Evolutionary conservation across 2,888 invertebrate genomes (phyloP).

Genomic region (Notocelia uddmanniana): DNA sequence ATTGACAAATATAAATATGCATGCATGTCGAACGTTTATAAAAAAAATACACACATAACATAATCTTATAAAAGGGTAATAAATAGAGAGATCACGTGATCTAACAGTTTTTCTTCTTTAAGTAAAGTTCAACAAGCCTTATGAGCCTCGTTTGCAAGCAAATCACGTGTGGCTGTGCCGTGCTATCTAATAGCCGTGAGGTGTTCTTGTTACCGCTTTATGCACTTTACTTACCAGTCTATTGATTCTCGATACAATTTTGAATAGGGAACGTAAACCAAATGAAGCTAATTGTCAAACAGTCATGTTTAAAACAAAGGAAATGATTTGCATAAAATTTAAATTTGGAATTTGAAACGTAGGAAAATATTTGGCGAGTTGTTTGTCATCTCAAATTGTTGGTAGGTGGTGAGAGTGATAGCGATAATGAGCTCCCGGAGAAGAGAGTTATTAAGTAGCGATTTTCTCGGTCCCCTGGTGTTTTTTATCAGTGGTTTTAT

Average conservation of each 20-base stretch:
- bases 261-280: constrained; percentile 32
- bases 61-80: constrained; percentile 9
- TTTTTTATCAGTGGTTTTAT: constrained; percentile 23
- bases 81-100: not conserved
- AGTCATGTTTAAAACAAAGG: constrained; percentile 27
- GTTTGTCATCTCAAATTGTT: constrained; percentile 32
- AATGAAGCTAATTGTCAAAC: constrained; percentile 26
- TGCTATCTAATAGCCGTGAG: constrained; percentile 33
- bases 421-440: constrained; percentile 19
- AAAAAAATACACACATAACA: not conserved
- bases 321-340: constrained; percentile 34
- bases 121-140: constrained; percentile 6
- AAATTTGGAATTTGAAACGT: constrained; percentile 11
- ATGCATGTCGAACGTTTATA: not conserved
- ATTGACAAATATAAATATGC: not conserved
- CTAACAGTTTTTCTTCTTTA: constrained; percentile 15
- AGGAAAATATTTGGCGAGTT: constrained; percentile 29
- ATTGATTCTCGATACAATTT: constrained; percentile 29
- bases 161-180: constrained; percentile 37
- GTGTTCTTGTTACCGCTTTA: constrained; percentile 28
- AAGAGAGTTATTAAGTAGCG: constrained; percentile 27
- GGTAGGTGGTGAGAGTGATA: too few species aligned
- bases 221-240: constrained; percentile 28
- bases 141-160: constrained; percentile 30
- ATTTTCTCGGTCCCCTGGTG: constrained; percentile 20